Percentiles rank a stretch among this genome's conserved stretches.
phyloP scores from a whole-genome alignment of 2,113 vertebrate genomes.

The Vireo altiloquus region DNA sequence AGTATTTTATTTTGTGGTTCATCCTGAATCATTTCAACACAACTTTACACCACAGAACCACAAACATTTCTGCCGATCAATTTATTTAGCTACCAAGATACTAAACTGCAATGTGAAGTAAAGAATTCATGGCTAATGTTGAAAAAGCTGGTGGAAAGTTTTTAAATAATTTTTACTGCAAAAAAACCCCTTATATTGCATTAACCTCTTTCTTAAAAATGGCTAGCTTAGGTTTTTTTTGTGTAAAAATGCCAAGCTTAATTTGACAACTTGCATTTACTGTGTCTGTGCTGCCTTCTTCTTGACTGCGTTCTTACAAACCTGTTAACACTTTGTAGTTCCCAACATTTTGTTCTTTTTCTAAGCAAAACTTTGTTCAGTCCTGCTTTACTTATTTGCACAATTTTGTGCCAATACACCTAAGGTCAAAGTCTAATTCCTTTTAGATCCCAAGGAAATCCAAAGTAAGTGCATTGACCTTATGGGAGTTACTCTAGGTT shows the following conservation, averaged over 20 bases:
- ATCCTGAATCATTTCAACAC: background rate
- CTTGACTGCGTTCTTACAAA: accelerated
- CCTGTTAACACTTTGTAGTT: background rate
- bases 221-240: background rate
- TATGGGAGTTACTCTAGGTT: background rate
- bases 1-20: background rate
- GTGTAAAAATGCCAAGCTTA: background rate
- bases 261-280: background rate
- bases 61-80: background rate
- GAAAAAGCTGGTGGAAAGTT: background rate
- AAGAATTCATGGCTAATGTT: background rate
- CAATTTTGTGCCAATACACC: background rate
- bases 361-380: background rate
- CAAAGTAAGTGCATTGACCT: background rate
- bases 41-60: background rate
- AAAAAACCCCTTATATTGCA: background rate
- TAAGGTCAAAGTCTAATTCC: background rate
- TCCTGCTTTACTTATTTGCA: background rate
- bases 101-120: background rate
- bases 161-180: background rate
- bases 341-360: background rate
- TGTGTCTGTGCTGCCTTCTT: background rate
- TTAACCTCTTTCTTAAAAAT: background rate
- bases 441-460: background rate
- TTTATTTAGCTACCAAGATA: background rate